Percentiles rank a stretch among this genome's conserved stretches.
phyloP scores from a whole-genome alignment of 2,888 invertebrate species.

The Zygogramma bicolorata region DNA sequence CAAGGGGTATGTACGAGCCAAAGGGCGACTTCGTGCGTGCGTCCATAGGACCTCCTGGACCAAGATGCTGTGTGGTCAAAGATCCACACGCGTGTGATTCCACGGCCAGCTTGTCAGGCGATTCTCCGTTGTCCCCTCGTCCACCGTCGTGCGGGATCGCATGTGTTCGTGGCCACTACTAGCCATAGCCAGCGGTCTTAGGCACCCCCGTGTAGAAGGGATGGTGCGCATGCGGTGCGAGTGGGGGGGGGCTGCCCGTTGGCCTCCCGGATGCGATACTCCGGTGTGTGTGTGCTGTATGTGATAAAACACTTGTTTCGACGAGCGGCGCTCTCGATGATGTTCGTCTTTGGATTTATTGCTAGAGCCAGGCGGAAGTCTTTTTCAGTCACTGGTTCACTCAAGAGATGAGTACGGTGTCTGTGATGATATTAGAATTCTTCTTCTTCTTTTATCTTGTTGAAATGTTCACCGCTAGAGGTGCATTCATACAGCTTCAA shows the following conservation, averaged over 20 bases:
- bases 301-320: constrained; percentile 19
- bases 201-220: constrained; percentile 65
- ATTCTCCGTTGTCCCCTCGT: constrained; percentile 43
- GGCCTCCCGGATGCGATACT: constrained; percentile 58
- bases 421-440: too few relatives aligned
- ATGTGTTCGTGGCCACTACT: constrained; percentile 62
- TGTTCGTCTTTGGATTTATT: background rate
- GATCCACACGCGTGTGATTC: constrained; percentile 67
- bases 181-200: constrained; percentile 71
- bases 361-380: background rate
- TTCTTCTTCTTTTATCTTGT: too few relatives aligned
- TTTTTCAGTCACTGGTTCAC: too few relatives aligned
- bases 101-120: constrained; percentile 58
- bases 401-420: too few relatives aligned
- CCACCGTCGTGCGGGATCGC: constrained; percentile 31
- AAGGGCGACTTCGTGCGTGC: constrained; percentile 12
- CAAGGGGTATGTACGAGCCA: constrained; percentile 11
- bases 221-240: constrained; percentile 64
- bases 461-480: too few relatives aligned
- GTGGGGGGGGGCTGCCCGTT: constrained; percentile 59
- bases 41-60: constrained; percentile 30
- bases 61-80: constrained; percentile 64
- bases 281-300: constrained; percentile 53
- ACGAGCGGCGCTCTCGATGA: background rate
- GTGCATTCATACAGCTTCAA: too few relatives aligned